Percentiles rank a stretch among this genome's conserved stretches.
Conservation (phyloP, 53 echinoderm and acorn worm genomes). For the Zoroaster sp. region DNA sequence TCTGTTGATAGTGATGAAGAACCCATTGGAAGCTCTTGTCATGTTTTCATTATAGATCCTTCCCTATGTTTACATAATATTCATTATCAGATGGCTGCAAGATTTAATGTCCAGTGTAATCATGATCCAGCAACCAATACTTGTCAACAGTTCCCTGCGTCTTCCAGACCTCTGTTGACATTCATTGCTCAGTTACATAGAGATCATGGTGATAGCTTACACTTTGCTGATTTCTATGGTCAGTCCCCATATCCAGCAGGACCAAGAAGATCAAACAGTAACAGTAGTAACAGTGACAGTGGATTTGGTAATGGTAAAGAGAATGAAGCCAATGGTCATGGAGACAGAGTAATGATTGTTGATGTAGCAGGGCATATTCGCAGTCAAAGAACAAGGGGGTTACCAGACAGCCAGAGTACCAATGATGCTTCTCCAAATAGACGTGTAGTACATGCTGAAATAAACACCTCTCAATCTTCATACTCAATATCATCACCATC, state of each 20-base stretch:
- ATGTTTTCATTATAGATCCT: slow-evolving; percentile 96
- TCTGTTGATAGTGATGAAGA: slow-evolving; percentile 79
- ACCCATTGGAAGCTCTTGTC: slow-evolving; percentile 94
- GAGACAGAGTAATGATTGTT: slow-evolving; percentile 63
- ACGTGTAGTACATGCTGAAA: slow-evolving; percentile 70
- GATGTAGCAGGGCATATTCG: slow-evolving; percentile 94
- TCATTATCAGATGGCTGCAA: slow-evolving; percentile 73
- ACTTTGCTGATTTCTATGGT: slow-evolving; percentile 85
- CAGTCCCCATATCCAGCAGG: slow-evolving; percentile 68
- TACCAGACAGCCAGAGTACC: neutral
- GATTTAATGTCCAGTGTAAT: slow-evolving; percentile 81
- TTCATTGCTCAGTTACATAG: slow-evolving; percentile 76
- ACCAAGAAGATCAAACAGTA: slow-evolving; percentile 84
- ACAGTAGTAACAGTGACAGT: slow-evolving; percentile 99
- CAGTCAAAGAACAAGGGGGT: slow-evolving; percentile 58
- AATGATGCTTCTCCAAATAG: slow-evolving; percentile 27
- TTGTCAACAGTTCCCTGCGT: slow-evolving; percentile 86
- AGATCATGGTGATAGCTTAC: slow-evolving; percentile 65
- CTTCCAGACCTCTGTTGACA: slow-evolving; percentile 78
- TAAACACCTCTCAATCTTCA: slow-evolving; percentile 71
- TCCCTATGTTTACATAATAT: slow-evolving; percentile 80
- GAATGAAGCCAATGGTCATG: slow-evolving; percentile 59
- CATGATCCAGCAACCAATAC: slow-evolving; percentile 79
- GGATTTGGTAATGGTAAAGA: slow-evolving; percentile 93
- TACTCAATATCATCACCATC: slow-evolving; percentile 76